Percentiles rank a stretch among this genome's conserved stretches.
Conservation (phyloP, 92 coral and sea anemone genomes). For the Umimayanthus chanpuru region DNA sequence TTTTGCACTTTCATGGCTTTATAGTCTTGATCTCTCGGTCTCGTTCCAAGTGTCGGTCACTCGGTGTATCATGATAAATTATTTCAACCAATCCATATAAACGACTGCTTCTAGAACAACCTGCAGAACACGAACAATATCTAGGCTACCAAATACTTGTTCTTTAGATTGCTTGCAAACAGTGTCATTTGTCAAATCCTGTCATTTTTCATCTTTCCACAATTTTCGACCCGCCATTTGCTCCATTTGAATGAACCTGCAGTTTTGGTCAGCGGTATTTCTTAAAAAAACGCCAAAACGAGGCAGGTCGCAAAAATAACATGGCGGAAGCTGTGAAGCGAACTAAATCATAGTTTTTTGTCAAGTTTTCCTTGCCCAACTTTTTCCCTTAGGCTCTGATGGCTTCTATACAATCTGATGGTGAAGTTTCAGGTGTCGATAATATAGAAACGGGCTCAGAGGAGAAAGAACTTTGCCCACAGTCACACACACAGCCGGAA, state of each 20-base stretch:
- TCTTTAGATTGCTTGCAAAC: not conserved
- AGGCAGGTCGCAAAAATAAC: slow-evolving; percentile 15
- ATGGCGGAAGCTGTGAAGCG: slow-evolving; percentile 4
- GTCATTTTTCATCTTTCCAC: not conserved
- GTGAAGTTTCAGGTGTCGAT: not conserved
- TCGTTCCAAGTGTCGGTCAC: too few relatives aligned
- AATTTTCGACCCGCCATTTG: not conserved
- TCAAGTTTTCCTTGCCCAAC: not conserved
- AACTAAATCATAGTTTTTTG: too few relatives aligned
- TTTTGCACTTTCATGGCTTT: not conserved
- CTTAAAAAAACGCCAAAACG: not conserved
- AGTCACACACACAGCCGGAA: slow-evolving; percentile 29
- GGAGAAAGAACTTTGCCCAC: slow-evolving; percentile 18
- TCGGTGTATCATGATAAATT: too few relatives aligned
- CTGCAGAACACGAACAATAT: not conserved
- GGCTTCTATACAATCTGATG: slow-evolving; percentile 10
- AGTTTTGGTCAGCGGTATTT: slow-evolving; percentile 4
- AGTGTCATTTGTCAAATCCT: not conserved
- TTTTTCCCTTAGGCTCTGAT: not conserved
- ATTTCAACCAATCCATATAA: not conserved
- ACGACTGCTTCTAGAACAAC: not conserved
- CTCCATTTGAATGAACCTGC: not conserved
- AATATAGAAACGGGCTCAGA: slow-evolving; percentile 20
- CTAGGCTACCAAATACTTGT: not conserved
- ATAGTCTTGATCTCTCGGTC: too few relatives aligned